Conservation (phyloP, 2,888 invertebrate genomes). For the Isoperla grammatica region DNA sequence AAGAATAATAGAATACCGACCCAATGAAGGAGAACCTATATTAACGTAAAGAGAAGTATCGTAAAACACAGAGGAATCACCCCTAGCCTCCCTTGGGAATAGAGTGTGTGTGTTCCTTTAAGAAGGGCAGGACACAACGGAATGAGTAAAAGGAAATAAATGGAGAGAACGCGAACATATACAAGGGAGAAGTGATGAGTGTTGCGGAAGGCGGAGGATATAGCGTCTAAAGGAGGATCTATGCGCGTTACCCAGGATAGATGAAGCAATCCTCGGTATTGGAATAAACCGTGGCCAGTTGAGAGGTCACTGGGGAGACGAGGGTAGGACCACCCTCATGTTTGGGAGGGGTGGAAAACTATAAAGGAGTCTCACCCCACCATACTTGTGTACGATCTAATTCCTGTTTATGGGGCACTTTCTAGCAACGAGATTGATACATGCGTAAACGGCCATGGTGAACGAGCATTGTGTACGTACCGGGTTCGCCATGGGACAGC, state of each 20-base stretch:
- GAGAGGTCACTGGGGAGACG: slow-evolving; percentile 15
- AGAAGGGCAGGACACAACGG: background rate
- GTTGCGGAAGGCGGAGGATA: background rate
- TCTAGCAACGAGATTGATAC: slow-evolving; percentile 11
- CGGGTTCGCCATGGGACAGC: too few species aligned
- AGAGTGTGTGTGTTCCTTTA: background rate
- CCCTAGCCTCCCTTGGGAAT: slow-evolving; percentile 6
- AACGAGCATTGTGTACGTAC: background rate
- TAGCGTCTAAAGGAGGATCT: background rate
- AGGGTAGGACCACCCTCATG: slow-evolving; percentile 11
- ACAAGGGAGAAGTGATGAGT: slow-evolving; percentile 14
- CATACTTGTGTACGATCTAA: slow-evolving; percentile 7
- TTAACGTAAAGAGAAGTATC: slow-evolving; percentile 13
- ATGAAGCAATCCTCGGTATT: slow-evolving; percentile 14
- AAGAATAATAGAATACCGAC: slow-evolving; percentile 25
- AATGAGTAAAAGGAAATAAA: slow-evolving; percentile 21
- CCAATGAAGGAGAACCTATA: slow-evolving; percentile 25
- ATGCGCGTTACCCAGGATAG: background rate
- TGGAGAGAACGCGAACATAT: slow-evolving; percentile 19
- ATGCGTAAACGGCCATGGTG: slow-evolving; percentile 13
- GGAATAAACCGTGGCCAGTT: slow-evolving; percentile 18
- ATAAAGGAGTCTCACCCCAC: slow-evolving; percentile 1
- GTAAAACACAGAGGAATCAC: slow-evolving; percentile 10
- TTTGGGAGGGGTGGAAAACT: slow-evolving; percentile 10
- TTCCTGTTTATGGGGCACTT: slow-evolving; percentile 18